Evolutionary conservation across 2,797 vertebrate genomes (phyloP), one percentile per base, ranked within the genome.

Genomic region (Gymnocypris eckloni): DNA sequence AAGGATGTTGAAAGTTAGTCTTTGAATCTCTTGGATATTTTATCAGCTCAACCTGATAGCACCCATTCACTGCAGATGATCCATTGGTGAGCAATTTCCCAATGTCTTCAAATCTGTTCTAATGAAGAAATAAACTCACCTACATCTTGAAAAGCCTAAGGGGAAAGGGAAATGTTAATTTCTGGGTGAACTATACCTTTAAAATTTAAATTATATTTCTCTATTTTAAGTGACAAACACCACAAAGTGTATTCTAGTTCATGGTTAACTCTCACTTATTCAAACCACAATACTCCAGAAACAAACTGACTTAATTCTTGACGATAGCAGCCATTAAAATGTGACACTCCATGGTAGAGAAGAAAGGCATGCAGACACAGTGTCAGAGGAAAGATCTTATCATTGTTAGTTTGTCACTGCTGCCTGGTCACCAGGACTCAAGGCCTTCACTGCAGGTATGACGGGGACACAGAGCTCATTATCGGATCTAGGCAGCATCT

Each of bases 401-500:
- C 39, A 61, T 73, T 25, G 77, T 69, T 54, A 61, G 67, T 73
- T 71, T 85, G 78, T 73, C 84, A 81, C 67, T 39, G 15, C 67
- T 64, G 39, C 76, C 41, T 50, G 82, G 72, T 83, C 59, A 6
- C 59, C 72, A 76, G 72, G 52, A 72, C 52, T 72, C 67, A 76
- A 54, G 70, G 50, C 59, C 85, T 78, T 69, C 61, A 22, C 50
- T 70, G 54, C 72, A 70, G 61, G 73, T 79, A 61, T 61, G 81
- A 83, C 39, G 16, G 9, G 28, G 54, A 52, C 72, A 76, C 82
- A 77, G 43, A 84, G 76, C 69, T 43, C 79, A 90, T 93, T 90
- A 91, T 93, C 91, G 87, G 80, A 87, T 79, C 79, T 67, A 76
- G 78, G 90, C 86, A 90, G 89, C 75, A 67, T 75, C 87, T 76